Conservation (phyloP, 2,888 invertebrate genomes). For the Hemistola chrysoprasaria region DNA sequence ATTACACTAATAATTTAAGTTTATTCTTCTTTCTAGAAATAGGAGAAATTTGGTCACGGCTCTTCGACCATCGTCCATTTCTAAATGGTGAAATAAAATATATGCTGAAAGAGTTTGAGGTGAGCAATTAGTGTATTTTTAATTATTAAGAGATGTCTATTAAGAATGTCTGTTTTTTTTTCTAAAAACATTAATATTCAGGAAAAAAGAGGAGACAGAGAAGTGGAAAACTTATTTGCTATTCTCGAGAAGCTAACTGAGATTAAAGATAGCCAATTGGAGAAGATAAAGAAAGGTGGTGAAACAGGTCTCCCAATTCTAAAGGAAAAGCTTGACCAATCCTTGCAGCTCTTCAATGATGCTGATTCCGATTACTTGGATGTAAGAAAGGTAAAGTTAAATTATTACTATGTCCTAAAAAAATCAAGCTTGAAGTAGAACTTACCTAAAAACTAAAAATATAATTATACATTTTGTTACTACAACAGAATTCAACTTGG, state of each 20-base stretch:
- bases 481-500: no score
- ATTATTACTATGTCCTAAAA: no score
- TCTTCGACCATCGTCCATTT: slow-evolving; percentile 94
- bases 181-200: slow-evolving; percentile 49
- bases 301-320: slow-evolving; percentile 83
- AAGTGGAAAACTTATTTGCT: slow-evolving; percentile 90
- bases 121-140: slow-evolving; percentile 54
- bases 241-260: slow-evolving; percentile 90
- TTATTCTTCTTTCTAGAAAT: slow-evolving; percentile 82
- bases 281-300: slow-evolving; percentile 84
- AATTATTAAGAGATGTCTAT: no score
- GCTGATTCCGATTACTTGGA: slow-evolving; percentile 83
- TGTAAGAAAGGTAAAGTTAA: slow-evolving; percentile 76
- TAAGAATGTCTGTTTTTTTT: no score
- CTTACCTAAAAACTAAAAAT: no score
- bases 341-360: slow-evolving; percentile 83
- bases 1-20: no score
- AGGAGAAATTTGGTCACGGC: slow-evolving; percentile 90
- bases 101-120: slow-evolving; percentile 93
- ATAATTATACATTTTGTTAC: no score
- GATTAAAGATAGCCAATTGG: slow-evolving; percentile 88
- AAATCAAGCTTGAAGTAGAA: no score
- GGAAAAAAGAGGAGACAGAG: slow-evolving; percentile 90
- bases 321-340: slow-evolving; percentile 85
- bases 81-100: slow-evolving; percentile 92